Evolutionary conservation across 2,888 invertebrate genomes (phyloP), one percentile per base, ranked within the genome.

Genomic region (Habrosyne pyritoides): DNA sequence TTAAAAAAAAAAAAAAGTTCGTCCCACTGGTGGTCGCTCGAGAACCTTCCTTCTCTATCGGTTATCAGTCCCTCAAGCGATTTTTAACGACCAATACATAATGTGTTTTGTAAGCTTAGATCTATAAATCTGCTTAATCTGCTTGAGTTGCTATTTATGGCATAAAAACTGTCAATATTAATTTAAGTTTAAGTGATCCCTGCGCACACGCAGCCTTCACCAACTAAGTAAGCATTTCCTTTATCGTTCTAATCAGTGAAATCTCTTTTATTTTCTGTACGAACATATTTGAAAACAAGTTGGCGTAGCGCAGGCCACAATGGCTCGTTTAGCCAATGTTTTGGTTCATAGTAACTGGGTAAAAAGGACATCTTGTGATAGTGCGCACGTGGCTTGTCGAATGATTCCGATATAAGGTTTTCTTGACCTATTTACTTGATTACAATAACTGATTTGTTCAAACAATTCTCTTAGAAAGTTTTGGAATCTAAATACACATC

Each of bases 311-410:
- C 63, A 52, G 53, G 52, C 56, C 57, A 90, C 90, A 90, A 90
- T 88, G 75, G 89, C 62, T 79, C 81, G 80, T 89, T 86, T 89
- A 83, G 5, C 33, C 49, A 49, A 57, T 89, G 87, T 88, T 89
- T 88, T 85, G 83, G 75, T 86, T 84, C 46, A 55, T 57, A 60
- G 76, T 79, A 87, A 82, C 78, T 87, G 69, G 87, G 86, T 87
- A 87, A 87, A 89, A 88, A 86, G 86, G 87, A 83, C 83, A 79
- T 77, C 73, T 64, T 67, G 71, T 67, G 78, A 76, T 77, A 76
- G 60, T 63, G 24, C 56, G 77, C 87, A 87, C 87, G 87, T 87
- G 87, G 84, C 55, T 12, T 21, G 56, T 47, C 53, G 53, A 48
- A 67, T 54, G 28, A 50, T 26, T 47, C 21, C 52, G 54, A 52